Base-by-base conservation (phyloP, 2,888 invertebrate species). In the Fragum fragum region DNA sequence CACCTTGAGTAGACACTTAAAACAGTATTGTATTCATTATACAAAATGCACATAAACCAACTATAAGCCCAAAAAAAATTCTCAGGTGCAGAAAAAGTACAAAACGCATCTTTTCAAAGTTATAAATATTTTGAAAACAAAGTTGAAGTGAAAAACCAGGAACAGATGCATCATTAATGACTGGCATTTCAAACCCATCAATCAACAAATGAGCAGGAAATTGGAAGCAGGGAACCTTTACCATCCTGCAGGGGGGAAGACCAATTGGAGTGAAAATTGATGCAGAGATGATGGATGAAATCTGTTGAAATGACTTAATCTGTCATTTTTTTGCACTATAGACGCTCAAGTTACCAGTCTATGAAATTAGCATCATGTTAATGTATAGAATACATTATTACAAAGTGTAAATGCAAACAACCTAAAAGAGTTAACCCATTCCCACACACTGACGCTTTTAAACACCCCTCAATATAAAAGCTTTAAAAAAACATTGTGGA, bases 121-220 rank as follows among this genome's bases (percentile, higher is more conserved):
- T 7, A 57, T 14, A 57, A 57, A 57, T 57, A 26, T 57, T 57
- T 57, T 57, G 23, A 57, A 57, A 57, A 57, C 57, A 23, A 57
- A 57, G 11, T 57, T 14, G n/a, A 57, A 23, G 57, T 57, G 57
- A 57, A 57, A 57, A 57, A 47, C 5, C 61, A 61, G 61, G 5
- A 61, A 28, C 61, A 61, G 28, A 61, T 61, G 61, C 26, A 61
- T 28, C 14, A n/a, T 32, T 61, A 23, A 32, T 18, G n/a, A 26
- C 26, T 61, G 32, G 61, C 61, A 61, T 61, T 61, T 32, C 61
- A 61, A 61, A 32, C 18, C 32, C n/a, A 61, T 61, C 61, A 61
- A 61, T 61, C 61, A 61, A 26, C 61, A 32, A n/a, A 29, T 11
- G n/a, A 11, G 18, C 21, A 11, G 57, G 26, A 32, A 28, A 28